phyloP scores from a whole-genome alignment of 2,797 vertebrate genomes.

The Anniella stebbinsi region DNA sequence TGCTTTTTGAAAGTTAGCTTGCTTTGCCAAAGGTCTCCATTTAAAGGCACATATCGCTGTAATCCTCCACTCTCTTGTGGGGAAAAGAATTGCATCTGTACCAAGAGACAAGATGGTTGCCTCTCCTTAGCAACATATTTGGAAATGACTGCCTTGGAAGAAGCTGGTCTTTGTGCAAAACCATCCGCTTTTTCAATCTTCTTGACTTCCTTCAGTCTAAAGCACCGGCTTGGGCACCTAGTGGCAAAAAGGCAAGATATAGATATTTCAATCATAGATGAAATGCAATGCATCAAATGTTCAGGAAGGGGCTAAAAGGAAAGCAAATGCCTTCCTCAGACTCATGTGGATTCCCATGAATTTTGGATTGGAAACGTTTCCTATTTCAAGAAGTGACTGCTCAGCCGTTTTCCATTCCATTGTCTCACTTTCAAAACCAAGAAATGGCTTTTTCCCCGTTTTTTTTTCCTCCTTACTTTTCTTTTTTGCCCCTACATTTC shows the following conservation, averaged over 20 bases:
- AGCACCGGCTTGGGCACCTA: not conserved
- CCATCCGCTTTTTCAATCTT: not conserved
- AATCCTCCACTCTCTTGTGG: not conserved
- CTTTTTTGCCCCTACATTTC: constrained; percentile 1
- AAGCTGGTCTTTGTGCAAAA: not conserved
- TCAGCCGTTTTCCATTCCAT: constrained; percentile 7
- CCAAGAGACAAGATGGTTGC: not conserved
- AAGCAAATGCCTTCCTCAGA: not conserved
- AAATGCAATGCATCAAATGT: not conserved
- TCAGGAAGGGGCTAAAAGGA: not conserved
- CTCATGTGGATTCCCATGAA: not conserved
- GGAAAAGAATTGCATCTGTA: not conserved
- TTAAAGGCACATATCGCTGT: not conserved
- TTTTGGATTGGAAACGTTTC: constrained; percentile 5
- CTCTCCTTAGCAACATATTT: not conserved
- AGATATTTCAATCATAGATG: not conserved
- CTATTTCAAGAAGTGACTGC: not conserved
- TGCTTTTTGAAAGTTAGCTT: constrained; percentile 1
- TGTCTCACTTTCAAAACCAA: constrained; percentile 26
- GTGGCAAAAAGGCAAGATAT: not conserved
- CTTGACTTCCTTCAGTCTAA: not conserved
- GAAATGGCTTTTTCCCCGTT: not conserved
- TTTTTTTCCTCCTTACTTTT: too few relatives aligned
- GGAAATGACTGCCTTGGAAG: not conserved
- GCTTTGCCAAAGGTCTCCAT: not conserved